Percentiles rank a stretch among this genome's conserved stretches.
phyloP scores from a whole-genome alignment of 2,797 vertebrate genomes.

The Borostomias antarcticus region DNA sequence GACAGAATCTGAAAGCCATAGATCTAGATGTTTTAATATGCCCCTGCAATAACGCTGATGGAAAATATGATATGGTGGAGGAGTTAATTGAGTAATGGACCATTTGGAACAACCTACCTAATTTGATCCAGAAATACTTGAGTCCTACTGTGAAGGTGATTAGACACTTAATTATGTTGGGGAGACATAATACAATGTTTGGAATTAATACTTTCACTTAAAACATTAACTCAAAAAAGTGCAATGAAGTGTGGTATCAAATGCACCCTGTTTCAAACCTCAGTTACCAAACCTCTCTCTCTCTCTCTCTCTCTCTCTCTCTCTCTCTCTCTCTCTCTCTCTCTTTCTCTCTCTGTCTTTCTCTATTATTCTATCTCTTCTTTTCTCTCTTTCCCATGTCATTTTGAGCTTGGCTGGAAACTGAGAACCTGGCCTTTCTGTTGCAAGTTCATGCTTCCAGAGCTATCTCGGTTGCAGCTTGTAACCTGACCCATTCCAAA shows the following conservation, averaged over 20 bases:
- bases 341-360: conserved; percentile 36
- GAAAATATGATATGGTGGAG: conserved; percentile 70
- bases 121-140: conserved; percentile 78
- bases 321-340: conserved; percentile 27
- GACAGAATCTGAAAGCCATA: conserved; percentile 42
- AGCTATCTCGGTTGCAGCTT: conserved; percentile 66
- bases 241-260: conserved; percentile 51
- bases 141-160: conserved; percentile 70
- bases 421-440: conserved; percentile 66
- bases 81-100: conserved; percentile 74
- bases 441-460: conserved; percentile 65
- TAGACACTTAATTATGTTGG: conserved; percentile 66
- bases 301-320: conserved; percentile 24
- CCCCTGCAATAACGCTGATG: conserved; percentile 68
- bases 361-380: conserved; percentile 17
- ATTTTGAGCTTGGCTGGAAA: conserved; percentile 46
- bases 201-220: conserved; percentile 76
- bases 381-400: conserved; percentile 39
- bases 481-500: conserved; percentile 59
- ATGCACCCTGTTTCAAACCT: conserved; percentile 26
- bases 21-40: conserved; percentile 25
- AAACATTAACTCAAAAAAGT: conserved; percentile 67
- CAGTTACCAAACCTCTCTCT: conserved; percentile 14
- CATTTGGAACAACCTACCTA: conserved; percentile 70
- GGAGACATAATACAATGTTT: conserved; percentile 72